A percentile compares a stretch with the other conserved stretches of the same genome.
phyloP scores from a whole-genome alignment of 2,888 invertebrate species.

The Cinara cedri region DNA sequence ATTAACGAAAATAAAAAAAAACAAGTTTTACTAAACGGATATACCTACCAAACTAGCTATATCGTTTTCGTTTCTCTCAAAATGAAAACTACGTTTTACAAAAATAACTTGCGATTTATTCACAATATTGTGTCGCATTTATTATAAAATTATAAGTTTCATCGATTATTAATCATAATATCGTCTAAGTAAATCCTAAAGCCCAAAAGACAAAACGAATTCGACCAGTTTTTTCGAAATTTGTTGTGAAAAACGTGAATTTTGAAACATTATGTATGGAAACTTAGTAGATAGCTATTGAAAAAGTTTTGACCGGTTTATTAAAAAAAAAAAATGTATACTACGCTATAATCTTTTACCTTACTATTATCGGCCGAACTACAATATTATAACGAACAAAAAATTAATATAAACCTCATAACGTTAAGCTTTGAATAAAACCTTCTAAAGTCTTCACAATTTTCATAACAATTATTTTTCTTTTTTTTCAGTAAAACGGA shows the following conservation, averaged over 20 bases:
- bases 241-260: too few relatives aligned
- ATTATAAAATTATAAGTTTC: too few relatives aligned
- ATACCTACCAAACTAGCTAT: too few relatives aligned
- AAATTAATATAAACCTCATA: slow-evolving; percentile 13
- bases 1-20: too few relatives aligned
- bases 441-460: background rate
- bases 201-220: slow-evolving; percentile 1
- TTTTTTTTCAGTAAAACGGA: background rate
- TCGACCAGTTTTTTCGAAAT: background rate
- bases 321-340: background rate
- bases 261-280: too few relatives aligned
- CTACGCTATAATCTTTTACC: background rate
- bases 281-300: slow-evolving; percentile 33
- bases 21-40: too few relatives aligned
- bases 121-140: too few relatives aligned
- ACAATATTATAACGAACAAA: slow-evolving; percentile 4
- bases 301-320: slow-evolving; percentile 16
- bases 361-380: background rate
- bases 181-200: too few relatives aligned
- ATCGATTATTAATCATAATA: too few relatives aligned
- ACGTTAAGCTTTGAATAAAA: slow-evolving; percentile 6
- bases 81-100: too few relatives aligned
- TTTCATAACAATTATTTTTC: background rate
- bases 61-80: too few relatives aligned
- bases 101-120: too few relatives aligned